Conservation (phyloP, 2,113 vertebrate species). For the Erythrolamprus reginae region DNA sequence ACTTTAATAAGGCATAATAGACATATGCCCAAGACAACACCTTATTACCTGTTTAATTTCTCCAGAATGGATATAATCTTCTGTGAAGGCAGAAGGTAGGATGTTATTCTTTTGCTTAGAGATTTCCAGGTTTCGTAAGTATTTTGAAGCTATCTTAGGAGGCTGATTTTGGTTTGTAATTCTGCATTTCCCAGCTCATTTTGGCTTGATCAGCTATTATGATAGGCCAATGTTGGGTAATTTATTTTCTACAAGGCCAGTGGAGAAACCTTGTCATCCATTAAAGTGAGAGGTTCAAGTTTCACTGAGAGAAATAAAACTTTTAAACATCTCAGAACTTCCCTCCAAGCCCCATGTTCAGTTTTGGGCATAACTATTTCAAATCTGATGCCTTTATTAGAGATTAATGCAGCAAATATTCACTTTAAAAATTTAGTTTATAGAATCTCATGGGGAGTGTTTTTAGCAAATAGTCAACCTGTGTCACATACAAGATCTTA, state of each 20-base stretch:
- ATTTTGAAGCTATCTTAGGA: not conserved
- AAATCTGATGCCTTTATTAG: not conserved
- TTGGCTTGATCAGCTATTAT: not conserved
- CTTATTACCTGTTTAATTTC: not conserved
- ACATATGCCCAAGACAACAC: not conserved
- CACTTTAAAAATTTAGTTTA: not conserved
- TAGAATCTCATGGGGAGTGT: not conserved
- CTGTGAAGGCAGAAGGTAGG: not conserved
- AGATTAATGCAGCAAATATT: not conserved
- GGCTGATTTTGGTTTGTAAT: not conserved
- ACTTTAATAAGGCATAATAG: not conserved
- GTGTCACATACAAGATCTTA: not conserved
- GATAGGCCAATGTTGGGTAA: not conserved
- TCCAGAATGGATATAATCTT: not conserved
- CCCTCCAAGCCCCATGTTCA: not conserved
- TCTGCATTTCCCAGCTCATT: not conserved
- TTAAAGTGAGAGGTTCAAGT: not conserved
- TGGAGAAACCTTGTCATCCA: not conserved
- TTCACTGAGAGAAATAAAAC: not conserved
- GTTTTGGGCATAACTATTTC: not conserved
- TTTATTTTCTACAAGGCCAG: not conserved
- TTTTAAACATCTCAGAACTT: not conserved
- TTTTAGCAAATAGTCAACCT: not conserved
- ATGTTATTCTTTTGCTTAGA: not conserved
- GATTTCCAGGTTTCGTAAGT: not conserved